Percentiles rank a stretch among this genome's conserved stretches.
phyloP scores from a whole-genome alignment of 1,140 invertebrate species.

The Temnothorax nylanderi region DNA sequence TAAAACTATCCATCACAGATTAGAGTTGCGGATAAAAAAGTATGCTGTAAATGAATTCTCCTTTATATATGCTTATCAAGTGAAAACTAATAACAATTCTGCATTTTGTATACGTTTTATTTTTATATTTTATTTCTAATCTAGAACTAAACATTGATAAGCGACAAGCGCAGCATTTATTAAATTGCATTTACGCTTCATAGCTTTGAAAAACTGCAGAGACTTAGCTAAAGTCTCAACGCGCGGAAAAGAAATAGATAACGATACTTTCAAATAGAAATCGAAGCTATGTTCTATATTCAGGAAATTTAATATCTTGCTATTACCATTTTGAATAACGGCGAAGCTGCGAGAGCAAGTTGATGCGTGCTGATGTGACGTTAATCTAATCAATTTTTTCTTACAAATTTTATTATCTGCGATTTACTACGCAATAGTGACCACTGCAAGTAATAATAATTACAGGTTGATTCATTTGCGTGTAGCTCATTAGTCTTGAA shows the following conservation, averaged over 20 bases:
- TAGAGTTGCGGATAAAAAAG: neutral
- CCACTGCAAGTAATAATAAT: conserved; percentile 11
- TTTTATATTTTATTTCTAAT: neutral
- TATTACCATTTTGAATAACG: neutral
- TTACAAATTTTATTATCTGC: conserved; percentile 8
- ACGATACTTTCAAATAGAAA: neutral
- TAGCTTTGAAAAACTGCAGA: neutral
- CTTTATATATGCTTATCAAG: neutral
- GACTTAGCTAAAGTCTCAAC: neutral
- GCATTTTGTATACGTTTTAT: neutral
- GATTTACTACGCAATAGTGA: neutral
- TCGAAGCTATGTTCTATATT: neutral
- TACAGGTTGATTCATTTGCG: conserved; percentile 7
- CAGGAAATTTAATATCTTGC: neutral
- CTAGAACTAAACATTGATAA: neutral
- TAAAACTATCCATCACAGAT: neutral
- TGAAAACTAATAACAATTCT: neutral
- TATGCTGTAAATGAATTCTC: neutral
- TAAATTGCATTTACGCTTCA: neutral
- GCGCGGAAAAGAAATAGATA: too few species aligned
- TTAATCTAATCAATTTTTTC: conserved; percentile 10
- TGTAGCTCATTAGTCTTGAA: neutral
- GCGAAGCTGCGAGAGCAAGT: neutral
- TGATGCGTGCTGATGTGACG: neutral
- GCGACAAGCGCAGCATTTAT: neutral